These are phyloP conservation scores for Spilosoma lubricipeda DNA, from an alignment of 2,888 invertebrate genomes.

Conservation along the genomic window DNA sequence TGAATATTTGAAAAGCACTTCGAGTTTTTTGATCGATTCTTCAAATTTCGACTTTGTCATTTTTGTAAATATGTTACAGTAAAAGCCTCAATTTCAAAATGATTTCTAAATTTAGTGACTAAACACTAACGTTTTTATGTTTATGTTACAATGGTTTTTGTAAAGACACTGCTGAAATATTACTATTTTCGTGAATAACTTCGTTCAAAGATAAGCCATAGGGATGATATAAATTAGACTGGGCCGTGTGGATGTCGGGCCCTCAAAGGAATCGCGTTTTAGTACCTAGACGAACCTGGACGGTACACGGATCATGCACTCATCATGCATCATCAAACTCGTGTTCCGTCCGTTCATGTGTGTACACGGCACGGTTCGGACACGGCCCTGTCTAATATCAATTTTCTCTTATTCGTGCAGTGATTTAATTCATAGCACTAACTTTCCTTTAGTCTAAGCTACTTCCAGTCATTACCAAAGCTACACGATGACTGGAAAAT, in stretches of 20 bases:
- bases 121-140: background rate
- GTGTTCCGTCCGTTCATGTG: too few relatives aligned
- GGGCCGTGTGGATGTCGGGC: too few relatives aligned
- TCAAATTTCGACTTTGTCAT: conserved; percentile 42
- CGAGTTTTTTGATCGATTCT: conserved; percentile 49
- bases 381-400: too few relatives aligned
- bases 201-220: too few relatives aligned
- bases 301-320: too few relatives aligned
- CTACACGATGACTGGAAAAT: conserved; percentile 8
- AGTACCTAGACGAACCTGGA: too few relatives aligned
- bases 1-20: conserved; percentile 48
- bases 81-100: background rate
- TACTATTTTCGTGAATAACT: too few relatives aligned
- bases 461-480: background rate
- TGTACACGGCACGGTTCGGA: too few relatives aligned
- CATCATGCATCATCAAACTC: too few relatives aligned
- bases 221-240: too few relatives aligned
- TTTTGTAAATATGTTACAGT: background rate
- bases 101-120: background rate
- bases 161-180: background rate
- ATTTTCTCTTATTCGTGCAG: background rate
- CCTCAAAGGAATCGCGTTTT: too few relatives aligned
- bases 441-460: background rate
- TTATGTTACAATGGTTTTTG: background rate
- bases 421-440: background rate